Evolutionary conservation across 2,888 invertebrate genomes (phyloP), one percentile per base, ranked within the genome.

Genomic region (Xanthia togata): DNA sequence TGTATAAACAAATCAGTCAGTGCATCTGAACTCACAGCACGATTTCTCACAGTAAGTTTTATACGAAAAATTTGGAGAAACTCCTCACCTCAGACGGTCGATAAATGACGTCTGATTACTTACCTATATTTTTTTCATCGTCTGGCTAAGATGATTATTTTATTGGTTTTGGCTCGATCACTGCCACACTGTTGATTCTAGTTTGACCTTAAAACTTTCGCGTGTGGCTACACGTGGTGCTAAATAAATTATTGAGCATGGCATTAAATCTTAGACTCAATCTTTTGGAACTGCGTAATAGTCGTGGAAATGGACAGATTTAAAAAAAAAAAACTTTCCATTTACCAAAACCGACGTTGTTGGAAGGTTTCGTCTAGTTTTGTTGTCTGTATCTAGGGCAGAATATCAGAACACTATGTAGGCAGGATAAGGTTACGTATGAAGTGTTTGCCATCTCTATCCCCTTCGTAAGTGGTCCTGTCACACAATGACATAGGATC

Each of bases 161-260:
- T 73, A 78, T 81, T 81, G 78, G 26, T 81, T 70, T 82, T 81
- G 81, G 81, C 77, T 65, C 44, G 47, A 35, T 50, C 44, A 23
- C 35, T 47, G 41, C 17, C 65, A 47, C 2, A 50, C 23, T 81
- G 41, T 72, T 81, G 77, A 65, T 17, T 67, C 47, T 57, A n/a
- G 47, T 55, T 47, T 69, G 81, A 82, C 81, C 72, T 81, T 77
- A 69, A 72, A 70, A 69, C 12, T 65, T 26, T 60, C 14, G 26
- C 72, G 69, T 76, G 68, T n/a, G 38, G 17, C 4, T 4, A 50
- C 81, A 77, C 69, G 71, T 72, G 81, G 59, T 41, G 23, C 11
- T 68, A 38, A 53, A 53, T 68, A 20, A 53, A 31, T 68, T 38
- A 59, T 41, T 60, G 31, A 60, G 12, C 4, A 35, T n/a, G n/a